Evolutionary conservation across 2,888 invertebrate species (phyloP).

Genomic region (Tenthredo amoena): DNA sequence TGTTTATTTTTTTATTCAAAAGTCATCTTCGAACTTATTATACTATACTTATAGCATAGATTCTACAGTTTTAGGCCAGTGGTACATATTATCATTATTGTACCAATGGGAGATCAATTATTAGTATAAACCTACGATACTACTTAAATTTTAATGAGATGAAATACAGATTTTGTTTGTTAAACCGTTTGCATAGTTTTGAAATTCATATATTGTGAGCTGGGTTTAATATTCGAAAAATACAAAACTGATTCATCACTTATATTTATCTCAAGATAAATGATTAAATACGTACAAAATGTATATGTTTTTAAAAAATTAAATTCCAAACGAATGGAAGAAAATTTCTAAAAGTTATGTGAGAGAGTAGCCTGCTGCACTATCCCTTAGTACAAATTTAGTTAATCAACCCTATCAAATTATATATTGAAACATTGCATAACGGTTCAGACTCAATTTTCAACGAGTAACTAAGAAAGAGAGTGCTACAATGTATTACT

Average conservation of each 20-base stretch:
- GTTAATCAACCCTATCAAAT: conserved; percentile 33
- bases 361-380: conserved; percentile 25
- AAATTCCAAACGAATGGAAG: conserved; percentile 50
- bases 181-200: conserved; percentile 24
- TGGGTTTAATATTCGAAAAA: conserved; percentile 16
- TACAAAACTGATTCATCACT: background rate
- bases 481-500: conserved; percentile 65
- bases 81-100: conserved; percentile 58
- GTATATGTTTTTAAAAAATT: conserved; percentile 41
- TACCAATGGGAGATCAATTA: conserved; percentile 49
- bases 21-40: conserved; percentile 60
- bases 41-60: conserved; percentile 52
- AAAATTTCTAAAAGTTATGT: conserved; percentile 6
- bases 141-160: conserved; percentile 57
- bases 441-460: background rate
- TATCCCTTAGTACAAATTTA: conserved; percentile 37
- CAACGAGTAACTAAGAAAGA: conserved; percentile 48
- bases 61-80: conserved; percentile 64
- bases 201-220: background rate
- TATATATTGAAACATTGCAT: conserved; percentile 13
- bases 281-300: background rate
- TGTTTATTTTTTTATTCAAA: conserved; percentile 53
- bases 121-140: conserved; percentile 55
- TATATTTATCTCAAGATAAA: background rate
- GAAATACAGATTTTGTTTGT: background rate